These are phyloP conservation scores for Epirrhoe alternata DNA, from an alignment of 2,888 invertebrate species.

Conservation along the genomic window DNA sequence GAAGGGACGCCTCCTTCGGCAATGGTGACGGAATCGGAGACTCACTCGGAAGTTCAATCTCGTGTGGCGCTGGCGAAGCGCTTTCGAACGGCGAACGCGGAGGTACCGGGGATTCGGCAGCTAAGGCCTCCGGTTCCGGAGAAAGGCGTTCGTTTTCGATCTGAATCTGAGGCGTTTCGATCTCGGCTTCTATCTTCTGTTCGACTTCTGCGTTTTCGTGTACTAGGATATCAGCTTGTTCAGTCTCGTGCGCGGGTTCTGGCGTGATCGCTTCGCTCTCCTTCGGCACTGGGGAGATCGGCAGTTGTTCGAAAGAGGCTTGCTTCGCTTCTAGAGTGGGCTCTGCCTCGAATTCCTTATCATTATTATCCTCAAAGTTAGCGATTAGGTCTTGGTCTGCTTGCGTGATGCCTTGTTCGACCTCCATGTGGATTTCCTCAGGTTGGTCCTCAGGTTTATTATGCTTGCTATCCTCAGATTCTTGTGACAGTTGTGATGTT, in stretches of 20 bases:
- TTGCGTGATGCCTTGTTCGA: conserved; percentile 23
- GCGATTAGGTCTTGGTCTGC: conserved; percentile 30
- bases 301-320: conserved; percentile 28
- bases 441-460: conserved; percentile 51
- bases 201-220: conserved; percentile 28
- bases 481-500: conserved; percentile 58
- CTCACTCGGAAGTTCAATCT: conserved; percentile 25
- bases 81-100: conserved; percentile 19
- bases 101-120: conserved; percentile 7
- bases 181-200: conserved; percentile 16
- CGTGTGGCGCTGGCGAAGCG: conserved; percentile 23
- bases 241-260: conserved; percentile 47
- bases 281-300: conserved; percentile 42
- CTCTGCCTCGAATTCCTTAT: conserved; percentile 4
- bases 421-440: conserved; percentile 18
- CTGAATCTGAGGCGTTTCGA: conserved; percentile 13
- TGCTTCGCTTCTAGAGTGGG: conserved; percentile 20
- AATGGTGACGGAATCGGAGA: conserved; percentile 17
- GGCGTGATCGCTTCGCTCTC: conserved; percentile 49
- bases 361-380: conserved; percentile 27
- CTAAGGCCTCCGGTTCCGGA: conserved; percentile 4
- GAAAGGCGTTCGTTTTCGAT: conserved; percentile 24
- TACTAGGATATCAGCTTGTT: conserved; percentile 32
- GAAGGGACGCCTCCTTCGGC: conserved; percentile 42
- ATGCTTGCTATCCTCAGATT: conserved; percentile 62